These are phyloP conservation scores for Tupaia chinensis DNA, from an alignment of 2,113 vertebrate genomes.

Conservation along the genomic window DNA sequence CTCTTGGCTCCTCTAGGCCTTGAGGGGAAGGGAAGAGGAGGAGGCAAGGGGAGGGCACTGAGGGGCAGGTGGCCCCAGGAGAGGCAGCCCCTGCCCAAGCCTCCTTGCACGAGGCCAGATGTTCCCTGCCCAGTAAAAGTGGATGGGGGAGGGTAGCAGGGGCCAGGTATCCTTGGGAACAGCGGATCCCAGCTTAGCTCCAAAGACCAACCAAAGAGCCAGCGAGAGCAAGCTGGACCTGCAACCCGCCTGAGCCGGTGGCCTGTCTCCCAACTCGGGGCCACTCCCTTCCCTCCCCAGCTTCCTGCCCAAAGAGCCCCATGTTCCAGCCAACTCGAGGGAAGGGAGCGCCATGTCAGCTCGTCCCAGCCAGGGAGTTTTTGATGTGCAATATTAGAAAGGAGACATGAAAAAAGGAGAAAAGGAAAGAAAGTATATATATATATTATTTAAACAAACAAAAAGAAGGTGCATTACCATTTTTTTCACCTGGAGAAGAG, in stretches of 20 bases:
- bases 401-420: constrained; percentile 86
- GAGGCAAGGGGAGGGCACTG: not conserved
- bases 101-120: not conserved
- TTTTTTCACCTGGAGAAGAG: constrained; percentile 72
- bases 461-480: constrained; percentile 62
- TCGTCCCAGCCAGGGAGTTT: constrained; percentile 90
- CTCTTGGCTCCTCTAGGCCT: constrained; percentile 72
- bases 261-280: constrained; percentile 77
- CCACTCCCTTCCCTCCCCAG: constrained; percentile 35
- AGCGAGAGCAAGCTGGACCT: constrained; percentile 72
- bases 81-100: constrained; percentile 18
- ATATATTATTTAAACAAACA: constrained; percentile 89
- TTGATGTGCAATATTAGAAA: constrained; percentile 96
- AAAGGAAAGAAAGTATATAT: constrained; percentile 88
- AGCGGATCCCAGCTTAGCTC: not conserved
- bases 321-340: constrained; percentile 61
- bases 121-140: constrained; percentile 37
- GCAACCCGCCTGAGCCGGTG: constrained; percentile 19
- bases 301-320: constrained; percentile 70
- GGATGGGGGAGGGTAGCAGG: not conserved
- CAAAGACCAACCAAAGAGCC: constrained; percentile 83
- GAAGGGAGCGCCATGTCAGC: constrained; percentile 79
- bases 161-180: not conserved
- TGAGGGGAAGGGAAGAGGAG: constrained; percentile 64
- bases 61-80: constrained; percentile 78